These are phyloP conservation scores for Tychaedon coryphoeus DNA, from an alignment of 2,113 vertebrate genomes.

Conservation along the genomic window DNA sequence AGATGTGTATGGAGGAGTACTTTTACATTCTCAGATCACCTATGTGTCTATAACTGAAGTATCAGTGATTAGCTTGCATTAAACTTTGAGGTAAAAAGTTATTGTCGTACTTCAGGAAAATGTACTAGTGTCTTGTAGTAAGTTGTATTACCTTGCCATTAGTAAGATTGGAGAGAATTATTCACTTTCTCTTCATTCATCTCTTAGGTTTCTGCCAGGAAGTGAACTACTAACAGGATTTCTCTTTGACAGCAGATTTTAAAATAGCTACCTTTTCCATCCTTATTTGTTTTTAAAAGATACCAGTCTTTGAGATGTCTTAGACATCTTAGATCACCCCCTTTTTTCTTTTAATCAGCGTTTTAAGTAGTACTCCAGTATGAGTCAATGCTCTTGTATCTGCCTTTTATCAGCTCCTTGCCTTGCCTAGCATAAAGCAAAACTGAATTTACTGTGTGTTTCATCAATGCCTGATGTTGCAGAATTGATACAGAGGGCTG, in stretches of 20 bases:
- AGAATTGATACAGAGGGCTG: background rate
- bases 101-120: background rate
- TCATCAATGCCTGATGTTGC: background rate
- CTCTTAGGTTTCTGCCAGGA: background rate
- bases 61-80: background rate
- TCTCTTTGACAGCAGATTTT: background rate
- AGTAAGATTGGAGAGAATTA: background rate
- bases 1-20: background rate
- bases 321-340: background rate
- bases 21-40: background rate
- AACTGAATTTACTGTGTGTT: background rate
- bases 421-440: background rate
- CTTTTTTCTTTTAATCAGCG: background rate
- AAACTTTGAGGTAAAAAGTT: background rate
- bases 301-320: background rate
- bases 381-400: background rate
- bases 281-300: background rate
- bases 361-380: background rate
- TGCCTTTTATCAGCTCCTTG: background rate
- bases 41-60: background rate
- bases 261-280: background rate
- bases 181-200: background rate
- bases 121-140: background rate
- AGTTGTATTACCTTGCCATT: background rate
- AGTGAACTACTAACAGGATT: background rate